Conservation (phyloP, 2,113 vertebrate species). For the Pithys albifrons region DNA sequence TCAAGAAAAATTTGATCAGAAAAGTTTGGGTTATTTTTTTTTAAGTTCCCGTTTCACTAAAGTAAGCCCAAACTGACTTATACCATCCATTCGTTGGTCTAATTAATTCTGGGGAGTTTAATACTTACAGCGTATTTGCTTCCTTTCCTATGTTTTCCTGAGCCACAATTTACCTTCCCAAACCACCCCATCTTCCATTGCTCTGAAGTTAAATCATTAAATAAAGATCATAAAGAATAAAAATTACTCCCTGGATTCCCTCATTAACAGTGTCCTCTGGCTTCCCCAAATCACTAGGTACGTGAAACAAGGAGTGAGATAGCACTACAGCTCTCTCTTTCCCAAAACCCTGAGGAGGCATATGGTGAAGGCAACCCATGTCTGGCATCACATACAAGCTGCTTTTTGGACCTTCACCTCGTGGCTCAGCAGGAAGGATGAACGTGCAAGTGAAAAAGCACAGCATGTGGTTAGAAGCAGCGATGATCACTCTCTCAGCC, state of each 20-base stretch:
- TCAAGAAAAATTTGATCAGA: neutral
- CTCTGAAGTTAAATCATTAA: slow-evolving; percentile 23
- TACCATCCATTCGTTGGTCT: neutral
- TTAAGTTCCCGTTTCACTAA: neutral
- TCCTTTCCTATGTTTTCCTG: neutral
- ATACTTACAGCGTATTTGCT: neutral
- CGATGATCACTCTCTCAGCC: neutral
- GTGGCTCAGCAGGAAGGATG: neutral
- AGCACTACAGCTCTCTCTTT: neutral
- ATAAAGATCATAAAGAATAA: slow-evolving; percentile 18
- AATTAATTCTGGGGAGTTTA: neutral
- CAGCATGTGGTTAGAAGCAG: accelerated
- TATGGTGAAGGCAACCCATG: neutral
- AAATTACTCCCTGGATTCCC: neutral
- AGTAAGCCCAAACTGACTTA: neutral
- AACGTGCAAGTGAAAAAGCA: accelerated
- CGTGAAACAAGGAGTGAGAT: accelerated
- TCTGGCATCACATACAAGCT: neutral
- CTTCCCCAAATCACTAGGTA: accelerated
- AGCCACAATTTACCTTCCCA: neutral
- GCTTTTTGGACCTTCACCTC: neutral
- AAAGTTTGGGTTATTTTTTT: neutral
- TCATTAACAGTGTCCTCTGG: neutral
- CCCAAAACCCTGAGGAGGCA: neutral
- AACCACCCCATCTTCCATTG: neutral